phyloP scores from a whole-genome alignment of 2,888 invertebrate species.

The Andrena praecox region DNA sequence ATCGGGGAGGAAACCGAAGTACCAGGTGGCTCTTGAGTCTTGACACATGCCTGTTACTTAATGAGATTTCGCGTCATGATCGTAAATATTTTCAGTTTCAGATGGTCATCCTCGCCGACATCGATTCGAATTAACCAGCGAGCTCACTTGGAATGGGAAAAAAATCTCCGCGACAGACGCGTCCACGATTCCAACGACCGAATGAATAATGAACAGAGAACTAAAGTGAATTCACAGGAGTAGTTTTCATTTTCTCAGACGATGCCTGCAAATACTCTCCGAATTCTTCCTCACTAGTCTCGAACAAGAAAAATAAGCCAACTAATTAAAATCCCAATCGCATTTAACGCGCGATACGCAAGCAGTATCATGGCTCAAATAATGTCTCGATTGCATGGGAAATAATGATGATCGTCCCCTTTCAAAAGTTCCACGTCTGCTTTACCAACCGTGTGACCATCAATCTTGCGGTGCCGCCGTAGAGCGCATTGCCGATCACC shows the following conservation, averaged over 20 bases:
- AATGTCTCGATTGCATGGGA: neutral
- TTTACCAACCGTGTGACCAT: neutral
- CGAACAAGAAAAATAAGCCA: neutral
- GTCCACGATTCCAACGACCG: neutral
- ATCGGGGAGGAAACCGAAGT: constrained; percentile 34
- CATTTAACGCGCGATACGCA: neutral
- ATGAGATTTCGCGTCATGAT: constrained; percentile 49
- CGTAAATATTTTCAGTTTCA: constrained; percentile 52
- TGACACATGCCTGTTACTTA: constrained; percentile 47
- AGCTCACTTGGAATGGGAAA: neutral
- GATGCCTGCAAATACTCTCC: neutral
- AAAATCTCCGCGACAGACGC: neutral
- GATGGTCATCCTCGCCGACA: constrained; percentile 38
- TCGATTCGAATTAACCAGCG: constrained; percentile 29
- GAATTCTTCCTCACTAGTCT: neutral
- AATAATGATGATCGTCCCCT: neutral
- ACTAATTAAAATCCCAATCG: neutral
- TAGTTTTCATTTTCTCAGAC: neutral
- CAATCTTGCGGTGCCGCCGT: no score
- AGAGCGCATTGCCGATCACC: neutral
- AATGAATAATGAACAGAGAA: neutral
- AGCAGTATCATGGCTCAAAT: neutral
- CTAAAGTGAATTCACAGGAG: neutral
- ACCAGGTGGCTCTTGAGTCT: neutral
- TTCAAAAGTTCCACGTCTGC: neutral